Evolutionary conservation across 2,888 invertebrate genomes (phyloP).

Genomic region (Eumerus sabulonum): DNA sequence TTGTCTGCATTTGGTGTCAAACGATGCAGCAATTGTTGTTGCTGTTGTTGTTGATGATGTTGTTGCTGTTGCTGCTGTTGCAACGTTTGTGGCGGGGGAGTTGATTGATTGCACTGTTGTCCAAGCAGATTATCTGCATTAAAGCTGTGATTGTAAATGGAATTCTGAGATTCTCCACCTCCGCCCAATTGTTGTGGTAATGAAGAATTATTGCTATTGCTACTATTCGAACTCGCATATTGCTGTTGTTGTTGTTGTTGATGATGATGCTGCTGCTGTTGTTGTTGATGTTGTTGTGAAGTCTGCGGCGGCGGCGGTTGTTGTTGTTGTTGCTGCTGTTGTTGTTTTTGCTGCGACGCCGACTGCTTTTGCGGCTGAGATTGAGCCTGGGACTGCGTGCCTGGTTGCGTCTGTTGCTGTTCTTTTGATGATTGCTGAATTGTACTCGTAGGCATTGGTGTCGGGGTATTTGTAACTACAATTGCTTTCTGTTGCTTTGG

Average conservation of each 20-base stretch:
- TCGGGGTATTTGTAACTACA: constrained; percentile 74
- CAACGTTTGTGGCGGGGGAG: constrained; percentile 70
- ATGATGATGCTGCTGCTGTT: constrained; percentile 69
- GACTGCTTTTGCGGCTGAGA: constrained; percentile 58
- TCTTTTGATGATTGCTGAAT: constrained; percentile 74
- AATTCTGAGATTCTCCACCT: constrained; percentile 77
- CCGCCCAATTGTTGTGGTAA: constrained; percentile 76
- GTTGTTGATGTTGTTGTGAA: constrained; percentile 69
- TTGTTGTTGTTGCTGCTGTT: constrained; percentile 74
- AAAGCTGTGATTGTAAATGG: constrained; percentile 78
- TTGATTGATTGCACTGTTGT: constrained; percentile 72
- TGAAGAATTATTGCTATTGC: constrained; percentile 77
- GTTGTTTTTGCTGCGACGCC: constrained; percentile 69
- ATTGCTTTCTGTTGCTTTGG: constrained; percentile 74
- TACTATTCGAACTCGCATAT: constrained; percentile 76
- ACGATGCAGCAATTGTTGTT: constrained; percentile 72
- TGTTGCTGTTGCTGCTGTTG: constrained; percentile 68
- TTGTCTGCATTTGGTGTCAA: constrained; percentile 75
- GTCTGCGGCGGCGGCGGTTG: constrained; percentile 71
- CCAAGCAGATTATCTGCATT: constrained; percentile 75
- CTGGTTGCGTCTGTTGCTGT: constrained; percentile 66
- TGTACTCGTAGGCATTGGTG: constrained; percentile 77
- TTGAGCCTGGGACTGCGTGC: constrained; percentile 73
- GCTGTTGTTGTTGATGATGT: constrained; percentile 70
- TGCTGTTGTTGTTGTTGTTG: constrained; percentile 72